Evolutionary conservation across 2,888 invertebrate species (phyloP), one percentile per base, ranked within the genome.

Genomic region (Caenorhabditis macrosperma): DNA sequence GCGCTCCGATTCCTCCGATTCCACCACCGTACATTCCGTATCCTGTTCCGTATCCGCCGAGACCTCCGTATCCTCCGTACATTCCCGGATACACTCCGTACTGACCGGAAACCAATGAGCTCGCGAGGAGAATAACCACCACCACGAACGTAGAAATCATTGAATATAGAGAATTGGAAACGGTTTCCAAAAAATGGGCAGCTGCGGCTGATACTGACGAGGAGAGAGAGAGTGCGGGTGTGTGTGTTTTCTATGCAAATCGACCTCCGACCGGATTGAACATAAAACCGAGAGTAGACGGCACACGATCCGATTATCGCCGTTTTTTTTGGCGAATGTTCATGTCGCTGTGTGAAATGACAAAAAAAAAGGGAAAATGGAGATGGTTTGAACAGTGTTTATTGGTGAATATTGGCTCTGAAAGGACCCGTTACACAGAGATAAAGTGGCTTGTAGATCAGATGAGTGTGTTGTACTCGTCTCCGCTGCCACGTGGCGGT

Each of bases 191-290:
- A 24, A 10, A 22, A 52, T 22, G 59, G 59, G n/a, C 52, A 69
- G 46, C 59, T 38, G 59, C 35, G 22, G 24, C 46, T 22, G 44
- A 54, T 24, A 48, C 46, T 17, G 35, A 33, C 33, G 24, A 17
- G 28, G 22, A 38, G 22, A 41, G 20, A 38, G 20, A 41, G 44
- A 44, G 15, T 44, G n/a, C 10, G 33, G 5, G 33, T 33, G 33
- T 33, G 33, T 33, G 17, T n/a, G 50, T n/a, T 10, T 22, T 22
- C 22, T 74, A 74, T 74, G 74, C 64, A 74, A 74, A 74, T 74
- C 74, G 74, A 74, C 74, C 74, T 66, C 38, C 64, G 59, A 74
- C 74, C 74, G 74, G 74, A 64, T 72, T 55, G 63, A 71, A 48
- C 24, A 17, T 7, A 22, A 48, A 22, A 15, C 20, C n/a, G 57